Base-by-base conservation (phyloP, 2,113 vertebrate species). In the Myrmecophaga tridactyla region DNA sequence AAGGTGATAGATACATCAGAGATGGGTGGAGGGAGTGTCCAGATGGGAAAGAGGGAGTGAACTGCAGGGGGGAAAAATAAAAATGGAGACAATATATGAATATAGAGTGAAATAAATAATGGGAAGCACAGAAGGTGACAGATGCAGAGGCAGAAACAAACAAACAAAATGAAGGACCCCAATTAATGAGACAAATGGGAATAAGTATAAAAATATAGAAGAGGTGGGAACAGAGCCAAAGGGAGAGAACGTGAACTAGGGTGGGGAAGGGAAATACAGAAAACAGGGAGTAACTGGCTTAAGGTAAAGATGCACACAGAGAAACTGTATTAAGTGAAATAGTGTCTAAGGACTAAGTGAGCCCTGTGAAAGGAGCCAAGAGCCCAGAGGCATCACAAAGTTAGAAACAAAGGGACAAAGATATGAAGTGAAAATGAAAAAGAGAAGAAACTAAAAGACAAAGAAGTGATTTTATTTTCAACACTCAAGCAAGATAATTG, bases 111-210 rank as follows among this genome's bases (percentile, higher is more conserved):
- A 93, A 81, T 85, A 89, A 95, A 94, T 72, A 90, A 89, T 29
- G 41, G 62, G 80, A 93, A 90, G 84, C 92, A 65, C 87, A 96
- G 92, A 97, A 96, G 87, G 89, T 75, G 76, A 81, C 90, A 81
- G 89, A 82, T 93, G 70, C 41, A 85, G 80, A 93, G 89, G 90
- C 92, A 96, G 81, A 96, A 97, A 96, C 89, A 93, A 95, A 90
- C 87, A 94, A 95, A 95, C 91, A 94, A 86, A 92, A 83, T 21
- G 11, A 86, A 70, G 87, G 78, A 77, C 94, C 83, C 67, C 91
- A 89, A 70, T 93, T 87, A 94, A 87, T 58, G 76, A 95, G 83
- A 93, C 86, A 95, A 92, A 85, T 82, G 87, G 92, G 77, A 90
- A 63, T 62, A 93, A 94, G 83, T 76, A 77, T 63, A 93, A 97